A percentile compares a stretch with the other conserved stretches of the same genome.
phyloP scores from a whole-genome alignment of 2,113 vertebrate species.

The Daubentonia madagascariensis region DNA sequence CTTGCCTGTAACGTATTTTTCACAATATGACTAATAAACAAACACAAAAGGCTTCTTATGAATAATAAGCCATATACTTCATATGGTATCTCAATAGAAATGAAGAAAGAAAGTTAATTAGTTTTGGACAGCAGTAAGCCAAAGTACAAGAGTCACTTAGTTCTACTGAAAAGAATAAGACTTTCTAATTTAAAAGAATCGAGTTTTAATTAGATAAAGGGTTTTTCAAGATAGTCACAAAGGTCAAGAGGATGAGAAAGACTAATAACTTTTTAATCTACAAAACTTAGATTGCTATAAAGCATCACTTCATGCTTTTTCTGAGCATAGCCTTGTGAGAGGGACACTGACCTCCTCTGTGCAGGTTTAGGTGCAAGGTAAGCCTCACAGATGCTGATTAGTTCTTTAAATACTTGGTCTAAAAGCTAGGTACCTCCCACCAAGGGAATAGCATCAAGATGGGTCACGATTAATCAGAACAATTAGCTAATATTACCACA shows the following conservation, averaged over 20 bases:
- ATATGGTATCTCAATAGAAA: not conserved
- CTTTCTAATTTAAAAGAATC: not conserved
- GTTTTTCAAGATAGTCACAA: not conserved
- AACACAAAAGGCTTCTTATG: constrained; percentile 11
- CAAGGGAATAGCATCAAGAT: not conserved
- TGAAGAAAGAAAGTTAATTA: constrained; percentile 36
- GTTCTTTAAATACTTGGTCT: not conserved
- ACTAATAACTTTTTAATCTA: not conserved
- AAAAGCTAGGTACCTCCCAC: not conserved
- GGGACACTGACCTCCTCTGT: not conserved
- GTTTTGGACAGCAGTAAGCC: constrained; percentile 27
- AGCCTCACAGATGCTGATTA: not conserved
- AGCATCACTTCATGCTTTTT: not conserved
- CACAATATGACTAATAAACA: constrained; percentile 35
- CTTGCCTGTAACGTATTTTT: constrained; percentile 41
- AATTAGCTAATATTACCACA: not conserved
- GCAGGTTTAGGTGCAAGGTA: not conserved
- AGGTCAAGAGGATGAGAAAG: not conserved
- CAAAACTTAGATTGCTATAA: not conserved
- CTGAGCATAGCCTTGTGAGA: not conserved
- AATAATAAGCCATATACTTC: not conserved
- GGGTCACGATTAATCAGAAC: not conserved
- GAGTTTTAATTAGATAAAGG: not conserved
- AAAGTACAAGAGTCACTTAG: constrained; percentile 23
- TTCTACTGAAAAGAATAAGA: not conserved